Base-by-base conservation (phyloP, 2,888 invertebrate genomes). In the Malacosoma neustria region DNA sequence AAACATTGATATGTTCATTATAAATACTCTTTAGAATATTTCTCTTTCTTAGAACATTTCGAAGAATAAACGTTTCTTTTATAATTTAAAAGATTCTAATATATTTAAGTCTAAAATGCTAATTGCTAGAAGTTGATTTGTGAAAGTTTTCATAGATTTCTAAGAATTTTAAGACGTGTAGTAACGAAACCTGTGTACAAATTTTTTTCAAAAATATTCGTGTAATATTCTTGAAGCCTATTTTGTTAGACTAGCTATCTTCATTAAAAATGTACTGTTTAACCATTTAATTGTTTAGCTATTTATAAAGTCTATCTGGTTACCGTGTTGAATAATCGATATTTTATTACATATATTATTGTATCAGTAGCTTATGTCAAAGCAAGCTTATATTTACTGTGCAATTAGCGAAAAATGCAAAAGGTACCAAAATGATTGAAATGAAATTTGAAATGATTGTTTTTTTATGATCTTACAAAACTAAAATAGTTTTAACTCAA, bases 291-390 rank as follows among this genome's bases (percentile, higher is more conserved):
- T 66, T 68, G 69, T 72, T 73, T 82, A 72, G 72, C 61, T 69
- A 58, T 72, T 69, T 71, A 72, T 67, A 82, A 80, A 84, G 73
- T 84, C 71, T 84, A 84, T 81, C 75, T 61, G 72, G 79, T 81
- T 81, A 72, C 57, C 45, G 61, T 62, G 70, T 74, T 79, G 54
- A 55, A 59, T 63, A 67, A 68, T 72, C 60, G 42, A 74, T 80
- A 81, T 81, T 81, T 77, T 80, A 80, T 72, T 68, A 74, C 65
- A 72, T 70, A 66, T 57, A 40, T 58, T 47, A 51, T 54, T 57
- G 60, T 68, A 62, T 71, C 61, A 50, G 68, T 73, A 73, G 67
- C 51, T 64, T 48, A 44, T 64, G 57, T 57, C 49, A 52, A 51
- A 69, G 70, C 69, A 72, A 73, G 72, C 61, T 71, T 65, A 70